phyloP scores from a whole-genome alignment of 2,888 invertebrate species.

The Gnatocerus cornutus region DNA sequence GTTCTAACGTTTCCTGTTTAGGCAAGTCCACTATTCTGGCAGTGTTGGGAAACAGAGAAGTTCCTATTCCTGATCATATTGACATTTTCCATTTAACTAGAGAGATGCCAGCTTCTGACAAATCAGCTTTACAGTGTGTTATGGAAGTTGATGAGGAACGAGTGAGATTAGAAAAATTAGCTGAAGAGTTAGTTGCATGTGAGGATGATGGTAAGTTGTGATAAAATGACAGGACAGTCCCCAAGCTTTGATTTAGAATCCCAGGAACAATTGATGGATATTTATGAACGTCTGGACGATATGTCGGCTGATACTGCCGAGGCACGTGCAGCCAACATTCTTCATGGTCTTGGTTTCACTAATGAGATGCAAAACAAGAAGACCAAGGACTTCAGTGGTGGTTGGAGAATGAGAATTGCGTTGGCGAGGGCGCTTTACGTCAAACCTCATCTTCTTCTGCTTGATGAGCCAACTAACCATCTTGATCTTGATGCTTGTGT shows the following conservation, averaged over 20 bases:
- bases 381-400: conserved; percentile 91
- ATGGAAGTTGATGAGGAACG: conserved; percentile 99
- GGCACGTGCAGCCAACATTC: conserved; percentile 93
- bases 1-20: conserved; percentile 60
- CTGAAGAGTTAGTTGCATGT: conserved; percentile 89
- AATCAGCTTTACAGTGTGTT: conserved; percentile 95
- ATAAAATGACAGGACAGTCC: too few relatives aligned
- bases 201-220: conserved; percentile 85
- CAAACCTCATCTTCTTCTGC: conserved; percentile 95
- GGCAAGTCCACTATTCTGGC: conserved; percentile 96
- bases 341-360: conserved; percentile 97
- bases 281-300: conserved; percentile 98
- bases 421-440: conserved; percentile 97
- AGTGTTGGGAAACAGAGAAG: conserved; percentile 93
- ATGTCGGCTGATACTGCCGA: conserved; percentile 97
- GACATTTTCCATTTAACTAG: conserved; percentile 98
- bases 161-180: conserved; percentile 90
- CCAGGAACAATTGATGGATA: conserved; percentile 97
- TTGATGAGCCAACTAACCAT: conserved; percentile 97
- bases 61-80: conserved; percentile 96
- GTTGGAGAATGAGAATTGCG: conserved; percentile 99
- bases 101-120: conserved; percentile 99
- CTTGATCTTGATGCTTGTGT: conserved; percentile 99
- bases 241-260: conserved; percentile 75
- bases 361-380: conserved; percentile 88